phyloP scores from a whole-genome alignment of 2,797 vertebrate genomes.

The Typhlichthys subterraneus region DNA sequence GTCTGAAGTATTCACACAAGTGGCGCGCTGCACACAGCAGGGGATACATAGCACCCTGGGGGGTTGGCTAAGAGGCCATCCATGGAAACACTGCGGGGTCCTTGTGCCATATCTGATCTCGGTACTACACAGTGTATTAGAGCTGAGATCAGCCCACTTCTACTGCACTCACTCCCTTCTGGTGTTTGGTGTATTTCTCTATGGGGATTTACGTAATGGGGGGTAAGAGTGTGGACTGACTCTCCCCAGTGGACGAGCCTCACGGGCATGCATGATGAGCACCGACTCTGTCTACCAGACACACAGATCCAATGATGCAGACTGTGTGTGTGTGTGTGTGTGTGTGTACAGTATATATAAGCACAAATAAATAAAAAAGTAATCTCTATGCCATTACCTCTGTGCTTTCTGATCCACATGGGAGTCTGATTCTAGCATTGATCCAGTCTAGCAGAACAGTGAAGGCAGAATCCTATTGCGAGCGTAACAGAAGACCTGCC shows the following conservation, averaged over 20 bases:
- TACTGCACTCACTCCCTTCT: slow-evolving; percentile 66
- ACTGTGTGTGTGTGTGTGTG: neutral
- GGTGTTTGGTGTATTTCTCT: slow-evolving; percentile 65
- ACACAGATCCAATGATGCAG: slow-evolving; percentile 40
- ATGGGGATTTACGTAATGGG: slow-evolving; percentile 38
- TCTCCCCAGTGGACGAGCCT: slow-evolving; percentile 41
- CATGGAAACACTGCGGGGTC: slow-evolving; percentile 68
- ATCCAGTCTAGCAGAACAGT: slow-evolving; percentile 69
- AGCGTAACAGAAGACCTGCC: slow-evolving; percentile 60
- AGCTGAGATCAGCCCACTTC: slow-evolving; percentile 40
- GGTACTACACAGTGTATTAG: slow-evolving; percentile 74
- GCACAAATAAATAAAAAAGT: neutral
- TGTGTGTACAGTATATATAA: neutral
- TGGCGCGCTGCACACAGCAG: slow-evolving; percentile 43
- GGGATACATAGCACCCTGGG: slow-evolving; percentile 59
- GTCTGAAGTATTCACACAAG: slow-evolving; percentile 61
- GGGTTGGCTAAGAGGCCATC: slow-evolving; percentile 67
- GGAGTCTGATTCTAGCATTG: slow-evolving; percentile 64
- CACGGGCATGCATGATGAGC: slow-evolving; percentile 49
- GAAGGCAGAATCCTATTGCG: slow-evolving; percentile 60
- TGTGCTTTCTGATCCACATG: slow-evolving; percentile 46
- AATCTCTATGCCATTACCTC: slow-evolving; percentile 34
- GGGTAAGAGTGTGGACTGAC: neutral
- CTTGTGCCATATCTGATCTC: slow-evolving; percentile 73
- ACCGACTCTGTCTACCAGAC: slow-evolving; percentile 26